Evolutionary conservation across 2,888 invertebrate species (phyloP), one percentile per base, ranked within the genome.

Genomic region (Gryllus longicercus): DNA sequence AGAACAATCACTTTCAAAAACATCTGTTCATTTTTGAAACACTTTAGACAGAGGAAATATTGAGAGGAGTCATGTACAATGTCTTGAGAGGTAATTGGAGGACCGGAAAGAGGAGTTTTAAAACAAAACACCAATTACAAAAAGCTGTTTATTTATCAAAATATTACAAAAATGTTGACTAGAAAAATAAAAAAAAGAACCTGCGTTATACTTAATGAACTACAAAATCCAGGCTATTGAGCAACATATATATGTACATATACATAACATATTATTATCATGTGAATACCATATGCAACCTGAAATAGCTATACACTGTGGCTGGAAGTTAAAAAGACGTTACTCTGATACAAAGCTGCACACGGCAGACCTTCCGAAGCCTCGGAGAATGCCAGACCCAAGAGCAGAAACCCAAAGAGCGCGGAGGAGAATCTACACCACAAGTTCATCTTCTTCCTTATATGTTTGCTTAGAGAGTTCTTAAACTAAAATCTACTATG

Each of bases 71-170:
- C 25, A 38, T 38, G 4, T 3, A 2, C 2, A 38, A 38, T 38
- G 25, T 38, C 25, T 38, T 38, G 25, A 38, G 21, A 38, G 25
- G 25, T 38, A 4, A 2, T 38, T 38, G 63, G 10, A 63, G 16
- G 18, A 14, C 18, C 2, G 63, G 63, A 63, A 63, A 16, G 63
- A 18, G 63, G 63, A 63, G 14, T 14, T 63, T 14, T 3, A 63
- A 63, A 18, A 63, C 63, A 63, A 63, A 63, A 16, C 21, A 50
- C 51, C 75, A 78, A 51, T n/a, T 77, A 81, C 77, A 81, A 79
- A 81, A 81, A 81, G 80, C 79, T 75, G 79, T 79, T 81, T 81
- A 80, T 78, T 80, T 81, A 80, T 79, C 74, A 78, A 80, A 81
- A 80, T 78, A 80, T 78, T 79, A 79, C 79, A 81, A 78, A 81